Evolutionary conservation across 2,797 vertebrate genomes (phyloP).

Genomic region (Melanotaenia trifasciata): DNA sequence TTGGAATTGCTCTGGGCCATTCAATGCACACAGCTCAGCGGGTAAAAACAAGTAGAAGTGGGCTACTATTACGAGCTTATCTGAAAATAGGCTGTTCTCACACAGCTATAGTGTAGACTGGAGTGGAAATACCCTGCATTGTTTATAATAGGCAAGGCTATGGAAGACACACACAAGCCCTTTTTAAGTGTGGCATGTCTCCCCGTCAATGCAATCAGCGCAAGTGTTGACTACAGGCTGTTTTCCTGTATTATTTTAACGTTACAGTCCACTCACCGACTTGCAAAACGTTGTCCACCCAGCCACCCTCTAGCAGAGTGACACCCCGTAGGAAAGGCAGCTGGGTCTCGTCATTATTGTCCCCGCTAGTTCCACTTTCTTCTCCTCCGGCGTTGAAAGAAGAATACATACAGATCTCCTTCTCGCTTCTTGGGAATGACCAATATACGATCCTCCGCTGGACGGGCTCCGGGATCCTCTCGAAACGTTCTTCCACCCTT

Average conservation of each 20-base stretch:
- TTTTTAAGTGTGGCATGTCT: conserved; percentile 61
- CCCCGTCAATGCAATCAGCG: conserved; percentile 52
- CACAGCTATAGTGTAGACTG: conserved; percentile 64
- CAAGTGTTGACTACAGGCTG: conserved; percentile 39
- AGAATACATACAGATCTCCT: conserved; percentile 99
- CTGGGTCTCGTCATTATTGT: conserved; percentile 90
- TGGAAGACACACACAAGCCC: conserved; percentile 61
- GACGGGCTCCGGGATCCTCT: conserved; percentile 96
- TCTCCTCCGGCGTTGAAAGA: conserved; percentile 96
- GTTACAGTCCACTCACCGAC: conserved; percentile 91
- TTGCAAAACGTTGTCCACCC: conserved; percentile 98
- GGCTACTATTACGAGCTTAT: conserved; percentile 76
- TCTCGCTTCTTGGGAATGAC: conserved; percentile 97
- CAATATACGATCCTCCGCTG: conserved; percentile 98
- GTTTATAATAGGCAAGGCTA: conserved; percentile 67
- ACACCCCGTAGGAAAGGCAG: conserved; percentile 96
- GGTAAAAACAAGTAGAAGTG: conserved; percentile 81
- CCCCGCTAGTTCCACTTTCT: conserved; percentile 86
- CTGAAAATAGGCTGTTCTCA: conserved; percentile 76
- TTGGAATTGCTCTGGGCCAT: conserved; percentile 84
- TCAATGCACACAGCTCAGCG: conserved; percentile 82
- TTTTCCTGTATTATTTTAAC: conserved; percentile 49
- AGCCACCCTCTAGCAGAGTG: conserved; percentile 93
- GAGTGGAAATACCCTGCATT: conserved; percentile 76
- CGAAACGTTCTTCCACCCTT: conserved; percentile 96